Evolutionary conservation across 1,140 invertebrate genomes (phyloP).

Genomic region (Acromyrmex heyeri): DNA sequence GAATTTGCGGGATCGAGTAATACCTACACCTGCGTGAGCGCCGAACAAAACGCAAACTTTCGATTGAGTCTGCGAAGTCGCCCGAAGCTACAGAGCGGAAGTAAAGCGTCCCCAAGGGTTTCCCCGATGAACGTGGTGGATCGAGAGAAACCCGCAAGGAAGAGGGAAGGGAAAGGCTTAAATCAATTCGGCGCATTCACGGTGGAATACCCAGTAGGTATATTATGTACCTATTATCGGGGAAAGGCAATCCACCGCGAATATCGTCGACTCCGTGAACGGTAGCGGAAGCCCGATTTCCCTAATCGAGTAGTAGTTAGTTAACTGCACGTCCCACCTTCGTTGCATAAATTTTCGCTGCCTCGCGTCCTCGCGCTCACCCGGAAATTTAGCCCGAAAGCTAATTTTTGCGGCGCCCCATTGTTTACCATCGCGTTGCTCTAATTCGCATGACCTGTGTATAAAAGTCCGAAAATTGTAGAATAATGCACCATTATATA

Average conservation of each 20-base stretch:
- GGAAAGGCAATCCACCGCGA: constrained; percentile 73
- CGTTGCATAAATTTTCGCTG: constrained; percentile 40
- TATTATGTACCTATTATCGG: constrained; percentile 78
- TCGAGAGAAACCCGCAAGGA: background rate
- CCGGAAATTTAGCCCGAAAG: constrained; percentile 27
- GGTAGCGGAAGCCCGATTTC: constrained; percentile 71
- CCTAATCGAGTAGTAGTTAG: constrained; percentile 74
- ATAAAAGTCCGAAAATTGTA: background rate
- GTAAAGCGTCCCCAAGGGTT: constrained; percentile 64
- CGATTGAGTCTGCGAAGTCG: constrained; percentile 72
- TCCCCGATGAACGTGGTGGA: background rate
- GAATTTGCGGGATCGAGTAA: constrained; percentile 44
- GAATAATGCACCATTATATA: constrained; percentile 30
- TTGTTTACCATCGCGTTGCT: constrained; percentile 24
- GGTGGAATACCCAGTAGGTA: constrained; percentile 74
- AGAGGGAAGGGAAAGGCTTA: constrained; percentile 57
- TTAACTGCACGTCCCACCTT: constrained; percentile 64
- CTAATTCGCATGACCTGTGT: background rate
- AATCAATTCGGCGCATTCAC: constrained; percentile 77
- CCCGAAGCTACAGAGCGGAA: constrained; percentile 60
- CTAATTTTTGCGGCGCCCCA: constrained; percentile 44
- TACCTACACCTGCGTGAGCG: constrained; percentile 53
- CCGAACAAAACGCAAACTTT: constrained; percentile 72
- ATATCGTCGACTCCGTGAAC: constrained; percentile 70
- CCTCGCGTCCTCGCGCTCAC: background rate